A percentile compares a stretch with the other conserved stretches of the same genome.
Evolutionary conservation across 2,113 vertebrate genomes (phyloP).

Genomic region (Callorhinus ursinus): DNA sequence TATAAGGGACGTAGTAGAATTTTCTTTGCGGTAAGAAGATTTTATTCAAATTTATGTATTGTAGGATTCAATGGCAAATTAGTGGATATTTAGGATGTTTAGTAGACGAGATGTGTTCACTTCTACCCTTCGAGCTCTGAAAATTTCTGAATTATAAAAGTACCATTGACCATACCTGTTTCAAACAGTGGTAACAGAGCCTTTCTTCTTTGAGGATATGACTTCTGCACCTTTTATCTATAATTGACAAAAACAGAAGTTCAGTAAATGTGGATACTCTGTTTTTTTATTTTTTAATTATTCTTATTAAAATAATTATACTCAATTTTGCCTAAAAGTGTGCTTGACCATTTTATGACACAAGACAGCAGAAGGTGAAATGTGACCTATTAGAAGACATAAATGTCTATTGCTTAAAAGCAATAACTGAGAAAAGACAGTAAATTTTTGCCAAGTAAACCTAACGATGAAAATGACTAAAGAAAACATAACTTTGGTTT

Average conservation of each 20-base stretch:
- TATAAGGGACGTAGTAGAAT: neutral
- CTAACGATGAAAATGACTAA: neutral
- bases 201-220: neutral
- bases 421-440: neutral
- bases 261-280: neutral
- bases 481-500: neutral
- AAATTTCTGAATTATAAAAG: neutral
- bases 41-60: neutral
- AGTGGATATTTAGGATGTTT: neutral
- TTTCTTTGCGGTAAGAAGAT: neutral
- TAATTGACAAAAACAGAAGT: neutral
- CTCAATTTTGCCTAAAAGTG: conserved; percentile 22
- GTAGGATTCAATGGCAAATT: neutral
- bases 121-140: neutral
- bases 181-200: neutral
- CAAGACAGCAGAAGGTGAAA: neutral
- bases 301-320: conserved; percentile 6
- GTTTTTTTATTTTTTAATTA: neutral
- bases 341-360: neutral
- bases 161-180: neutral
- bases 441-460: neutral
- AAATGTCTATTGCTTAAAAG: neutral
- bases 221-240: neutral
- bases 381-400: neutral
- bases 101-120: neutral